Base-by-base conservation (phyloP, 1,140 invertebrate species). In the Bombus polaris region DNA sequence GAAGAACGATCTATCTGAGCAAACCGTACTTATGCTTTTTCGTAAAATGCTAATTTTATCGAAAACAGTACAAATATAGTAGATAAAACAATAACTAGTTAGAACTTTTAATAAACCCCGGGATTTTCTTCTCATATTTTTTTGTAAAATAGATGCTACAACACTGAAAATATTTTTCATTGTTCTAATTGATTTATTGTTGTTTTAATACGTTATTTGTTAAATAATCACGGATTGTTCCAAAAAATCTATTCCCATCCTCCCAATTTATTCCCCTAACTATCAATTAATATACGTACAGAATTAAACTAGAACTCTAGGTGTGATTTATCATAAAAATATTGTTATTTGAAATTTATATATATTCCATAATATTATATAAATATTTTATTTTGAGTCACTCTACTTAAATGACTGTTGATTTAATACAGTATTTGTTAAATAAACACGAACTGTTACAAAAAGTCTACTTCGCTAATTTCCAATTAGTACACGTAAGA, bases 21-120 rank as follows among this genome's bases (percentile, higher is more conserved):
- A 81, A 53, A 81, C 68, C 37, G 28, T 81, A 81, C 35, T 32
- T 10, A 42, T 8, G n/a, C 35, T 81, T 81, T 81, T 72, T 80
- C 25, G 15, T 72, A 25, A 32, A 47, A 32, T 59, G 32, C 68
- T 70, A 39, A 53, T 53, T 71, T 72, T 42, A 81, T 42, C 68
- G 70, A 42, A 59, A 73, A 72, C 35, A 59, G 72, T 39, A 37
- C 15, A 80, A 28, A 80, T 81, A 39, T 4, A 25, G 10, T 47
- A n/a, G n/a, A 59, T 35, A 28, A 59, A 82, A 25, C 35, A 47
- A 74, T 37, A 59, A 44, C 2, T 59, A 12, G 35, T 35, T 18
- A 22, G 1, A 59, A 32, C 6, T n/a, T 44, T 66, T 9, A 35
- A 32, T 6, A 32, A 32, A 18, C 12, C 32, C 18, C 6, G 9